Base-by-base conservation (phyloP, 1,140 invertebrate genomes). In the Mizuhopecten yessoensis region DNA sequence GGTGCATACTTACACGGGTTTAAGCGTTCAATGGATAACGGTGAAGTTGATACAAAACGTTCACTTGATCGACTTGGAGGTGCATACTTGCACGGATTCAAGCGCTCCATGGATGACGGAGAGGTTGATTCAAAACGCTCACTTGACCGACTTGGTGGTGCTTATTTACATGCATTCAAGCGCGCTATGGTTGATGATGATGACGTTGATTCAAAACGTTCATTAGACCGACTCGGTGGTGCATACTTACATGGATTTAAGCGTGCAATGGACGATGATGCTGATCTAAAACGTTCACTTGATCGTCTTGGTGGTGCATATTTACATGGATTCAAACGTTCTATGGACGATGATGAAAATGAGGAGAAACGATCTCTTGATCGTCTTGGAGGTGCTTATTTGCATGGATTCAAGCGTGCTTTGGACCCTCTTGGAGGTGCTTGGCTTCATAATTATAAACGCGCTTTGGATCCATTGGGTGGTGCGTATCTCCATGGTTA, bases 391-490 rank as follows among this genome's bases (percentile, higher is more conserved):
- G 34, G 45, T 17, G 87, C 57, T 57, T 49, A 39, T 34, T 88
- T 88, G 17, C 49, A 86, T 29, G 75, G 87, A 29, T 86, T 34
- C 29, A 91, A 91, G 33, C 86, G 90, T n/a, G 86, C 88, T 36
- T 42, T 91, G 0, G 88, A 89, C 86, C 87, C 90, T 0, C 11
- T 91, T 17, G 90, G 90, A 5, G 86, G 88, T 34, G 87, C 89
- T 86, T 88, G 42, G 11, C 86, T 91, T 7, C 90, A 91, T 36
- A 29, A 33, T 33, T 87, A 86, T 9, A 91, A 91, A 86, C n/a
- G 91, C 23, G 88, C 88, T 33, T 42, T 91, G 0, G 89, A 89
- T 86, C 89, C 86, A 0, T 42, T 91, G 13, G 91, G 91, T 0
- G 88, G 75, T 45, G 89, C 89, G 87, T 42, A 39, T 42, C 86